Conservation (phyloP, 2,113 vertebrate species). For the Egretta garzetta region DNA sequence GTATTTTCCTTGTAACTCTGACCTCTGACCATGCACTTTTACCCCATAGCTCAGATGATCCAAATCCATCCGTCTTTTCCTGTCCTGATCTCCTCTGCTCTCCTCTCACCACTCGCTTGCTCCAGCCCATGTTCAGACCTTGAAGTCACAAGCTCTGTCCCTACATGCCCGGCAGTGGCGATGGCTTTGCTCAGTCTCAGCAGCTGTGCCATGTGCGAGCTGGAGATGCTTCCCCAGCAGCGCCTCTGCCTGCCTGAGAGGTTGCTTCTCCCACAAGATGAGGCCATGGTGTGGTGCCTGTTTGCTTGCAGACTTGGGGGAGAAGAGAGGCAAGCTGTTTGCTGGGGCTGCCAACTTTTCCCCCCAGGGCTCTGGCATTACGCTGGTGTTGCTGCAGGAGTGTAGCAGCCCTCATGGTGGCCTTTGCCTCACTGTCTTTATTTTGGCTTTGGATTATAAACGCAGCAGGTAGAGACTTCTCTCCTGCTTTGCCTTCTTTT, state of each 20-base stretch:
- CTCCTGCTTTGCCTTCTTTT: not conserved
- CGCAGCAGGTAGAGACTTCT: not conserved
- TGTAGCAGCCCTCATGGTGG: not conserved
- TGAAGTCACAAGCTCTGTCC: not conserved
- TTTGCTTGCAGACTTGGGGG: not conserved
- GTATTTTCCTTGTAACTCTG: not conserved
- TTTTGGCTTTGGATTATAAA: not conserved
- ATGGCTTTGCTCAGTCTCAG: not conserved
- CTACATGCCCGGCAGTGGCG: rapidly evolving
- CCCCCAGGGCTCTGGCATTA: not conserved
- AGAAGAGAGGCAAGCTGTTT: not conserved
- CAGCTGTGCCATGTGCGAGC: not conserved
- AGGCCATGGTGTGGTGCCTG: rapidly evolving
- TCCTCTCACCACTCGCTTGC: not conserved
- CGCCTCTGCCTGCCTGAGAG: not conserved
- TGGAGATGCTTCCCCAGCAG: not conserved
- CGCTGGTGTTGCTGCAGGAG: not conserved
- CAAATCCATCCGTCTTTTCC: not conserved
- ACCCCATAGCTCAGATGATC: not conserved
- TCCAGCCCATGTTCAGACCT: not conserved
- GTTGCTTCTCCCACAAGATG: not conserved
- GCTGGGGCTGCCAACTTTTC: not conserved
- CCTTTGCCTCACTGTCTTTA: not conserved
- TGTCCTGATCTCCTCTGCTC: not conserved
- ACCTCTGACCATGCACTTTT: not conserved